Evolutionary conservation across 2,888 invertebrate genomes (phyloP).

Genomic region (Xylophagus ater): DNA sequence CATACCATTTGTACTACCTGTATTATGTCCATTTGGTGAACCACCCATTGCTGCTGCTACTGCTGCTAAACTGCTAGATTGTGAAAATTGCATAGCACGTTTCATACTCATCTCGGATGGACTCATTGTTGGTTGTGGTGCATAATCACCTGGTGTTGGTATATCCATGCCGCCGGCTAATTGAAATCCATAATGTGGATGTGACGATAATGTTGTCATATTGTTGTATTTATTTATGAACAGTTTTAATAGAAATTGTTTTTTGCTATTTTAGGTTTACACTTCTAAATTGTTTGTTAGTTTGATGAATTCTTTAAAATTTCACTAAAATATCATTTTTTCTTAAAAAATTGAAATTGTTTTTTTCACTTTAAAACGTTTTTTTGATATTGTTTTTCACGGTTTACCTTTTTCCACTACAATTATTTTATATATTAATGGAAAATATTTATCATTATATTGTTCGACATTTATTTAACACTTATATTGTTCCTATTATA

Average conservation of each 20-base stretch:
- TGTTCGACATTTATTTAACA: no score
- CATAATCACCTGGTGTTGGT: constrained; percentile 35
- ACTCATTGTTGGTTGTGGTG: constrained; percentile 29
- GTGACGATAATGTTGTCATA: constrained; percentile 37
- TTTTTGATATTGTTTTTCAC: background rate
- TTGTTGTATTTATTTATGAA: constrained; percentile 5
- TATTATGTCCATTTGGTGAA: constrained; percentile 32
- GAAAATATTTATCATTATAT: no score
- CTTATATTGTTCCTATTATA: no score
- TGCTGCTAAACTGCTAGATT: constrained; percentile 30
- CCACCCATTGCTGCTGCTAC: constrained; percentile 36
- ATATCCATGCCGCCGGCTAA: constrained; percentile 36
- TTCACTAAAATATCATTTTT: background rate
- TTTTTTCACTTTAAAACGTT: background rate
- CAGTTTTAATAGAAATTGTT: background rate
- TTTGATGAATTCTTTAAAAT: background rate
- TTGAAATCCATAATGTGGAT: constrained; percentile 40
- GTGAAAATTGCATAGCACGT: constrained; percentile 38
- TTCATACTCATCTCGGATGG: constrained; percentile 36
- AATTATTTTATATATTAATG: no score
- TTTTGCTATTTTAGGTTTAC: background rate
- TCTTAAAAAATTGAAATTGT: background rate
- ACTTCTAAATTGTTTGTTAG: background rate
- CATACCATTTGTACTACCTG: constrained; percentile 20
- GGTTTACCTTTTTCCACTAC: no score